These are phyloP conservation scores for Trichechus manatus DNA, from an alignment of 2,113 vertebrate species.

Conservation along the genomic window DNA sequence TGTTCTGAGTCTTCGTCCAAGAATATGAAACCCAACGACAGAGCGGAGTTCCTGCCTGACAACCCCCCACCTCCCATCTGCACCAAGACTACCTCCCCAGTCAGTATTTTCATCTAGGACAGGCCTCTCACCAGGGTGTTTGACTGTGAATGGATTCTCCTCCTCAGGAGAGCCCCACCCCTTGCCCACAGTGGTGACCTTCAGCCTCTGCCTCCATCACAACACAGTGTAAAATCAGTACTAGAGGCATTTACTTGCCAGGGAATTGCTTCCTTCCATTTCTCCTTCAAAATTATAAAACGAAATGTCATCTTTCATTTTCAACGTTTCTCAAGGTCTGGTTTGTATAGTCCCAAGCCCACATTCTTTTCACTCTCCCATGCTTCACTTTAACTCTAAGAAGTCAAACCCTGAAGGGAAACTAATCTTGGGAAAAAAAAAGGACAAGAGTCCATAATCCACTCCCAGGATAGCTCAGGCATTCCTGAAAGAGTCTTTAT, in stretches of 20 bases:
- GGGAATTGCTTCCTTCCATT: not conserved
- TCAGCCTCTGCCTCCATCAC: not conserved
- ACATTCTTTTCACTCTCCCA: not conserved
- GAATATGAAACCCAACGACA: not conserved
- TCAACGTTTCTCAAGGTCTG: not conserved
- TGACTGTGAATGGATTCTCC: not conserved
- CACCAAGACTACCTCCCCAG: not conserved
- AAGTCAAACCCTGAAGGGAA: slow-evolving; percentile 30
- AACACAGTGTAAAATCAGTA: not conserved
- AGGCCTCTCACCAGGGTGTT: not conserved
- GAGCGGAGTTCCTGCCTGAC: not conserved
- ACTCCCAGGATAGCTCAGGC: not conserved
- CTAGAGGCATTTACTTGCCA: not conserved
- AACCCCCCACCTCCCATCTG: not conserved
- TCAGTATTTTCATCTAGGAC: not conserved
- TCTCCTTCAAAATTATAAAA: not conserved
- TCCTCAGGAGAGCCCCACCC: not conserved
- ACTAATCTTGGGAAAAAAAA: slow-evolving; percentile 45
- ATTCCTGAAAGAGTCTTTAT: not conserved
- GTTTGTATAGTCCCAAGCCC: not conserved
- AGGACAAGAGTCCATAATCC: not conserved
- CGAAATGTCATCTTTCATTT: not conserved
- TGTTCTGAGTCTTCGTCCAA: not conserved
- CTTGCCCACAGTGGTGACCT: too few species aligned
- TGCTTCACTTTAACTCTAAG: slow-evolving; percentile 54